Evolutionary conservation across 2,888 invertebrate genomes (phyloP).

Genomic region (Antitype chi): DNA sequence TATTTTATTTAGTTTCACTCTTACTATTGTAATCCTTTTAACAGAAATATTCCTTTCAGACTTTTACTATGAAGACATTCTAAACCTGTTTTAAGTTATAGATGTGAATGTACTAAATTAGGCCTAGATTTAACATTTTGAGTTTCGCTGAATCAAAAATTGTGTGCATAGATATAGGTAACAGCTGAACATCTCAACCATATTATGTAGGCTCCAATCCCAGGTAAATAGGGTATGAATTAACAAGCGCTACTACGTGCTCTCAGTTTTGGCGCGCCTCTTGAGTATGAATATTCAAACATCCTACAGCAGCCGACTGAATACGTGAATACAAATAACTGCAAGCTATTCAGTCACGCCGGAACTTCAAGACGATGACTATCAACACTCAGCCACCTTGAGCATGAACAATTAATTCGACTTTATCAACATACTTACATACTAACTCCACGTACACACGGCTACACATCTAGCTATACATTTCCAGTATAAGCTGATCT

Average conservation of each 20-base stretch:
- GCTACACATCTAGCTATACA: too few species aligned
- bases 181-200: not conserved
- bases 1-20: not conserved
- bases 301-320: conserved; percentile 18
- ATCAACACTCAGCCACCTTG: conserved; percentile 15
- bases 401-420: conserved; percentile 7
- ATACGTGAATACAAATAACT: conserved; percentile 1
- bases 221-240: conserved; percentile 5
- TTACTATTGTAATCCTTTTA: not conserved
- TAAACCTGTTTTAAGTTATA: not conserved
- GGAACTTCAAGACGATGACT: conserved; percentile 2
- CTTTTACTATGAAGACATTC: not conserved
- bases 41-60: not conserved
- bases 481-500: too few species aligned
- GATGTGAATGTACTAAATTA: not conserved
- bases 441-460: too few species aligned
- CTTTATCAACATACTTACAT: not conserved
- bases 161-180: not conserved
- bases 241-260: conserved; percentile 4
- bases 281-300: conserved; percentile 15
- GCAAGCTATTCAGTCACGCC: conserved; percentile 3
- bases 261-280: conserved; percentile 5
- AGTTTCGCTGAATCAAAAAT: not conserved
- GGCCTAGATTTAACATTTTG: not conserved
- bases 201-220: not conserved